Evolutionary conservation across 2,797 vertebrate species (phyloP).

Genomic region (Sebastes minor): DNA sequence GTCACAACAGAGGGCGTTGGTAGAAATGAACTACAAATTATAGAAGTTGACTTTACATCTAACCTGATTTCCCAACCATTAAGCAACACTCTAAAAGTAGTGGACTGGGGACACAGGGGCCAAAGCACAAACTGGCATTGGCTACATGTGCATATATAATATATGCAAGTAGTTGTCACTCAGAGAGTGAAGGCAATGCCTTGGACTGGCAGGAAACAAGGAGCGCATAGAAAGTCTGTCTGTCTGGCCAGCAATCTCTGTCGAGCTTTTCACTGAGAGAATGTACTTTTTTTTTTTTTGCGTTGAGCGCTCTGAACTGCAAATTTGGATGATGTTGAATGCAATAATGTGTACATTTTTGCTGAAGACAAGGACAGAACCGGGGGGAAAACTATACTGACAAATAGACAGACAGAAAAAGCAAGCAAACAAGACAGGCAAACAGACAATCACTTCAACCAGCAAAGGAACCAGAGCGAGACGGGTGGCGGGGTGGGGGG

Average conservation of each 20-base stretch:
- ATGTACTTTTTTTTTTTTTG: conserved; percentile 25
- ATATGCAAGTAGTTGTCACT: conserved; percentile 84
- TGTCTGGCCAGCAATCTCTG: conserved; percentile 79
- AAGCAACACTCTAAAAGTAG: conserved; percentile 82
- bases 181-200: conserved; percentile 80
- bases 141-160: conserved; percentile 80
- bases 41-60: conserved; percentile 14
- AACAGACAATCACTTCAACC: conserved; percentile 72
- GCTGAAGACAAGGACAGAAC: conserved; percentile 81
- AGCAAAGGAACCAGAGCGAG: conserved; percentile 72
- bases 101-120: conserved; percentile 70
- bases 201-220: conserved; percentile 70
- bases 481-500: conserved; percentile 62
- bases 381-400: conserved; percentile 67
- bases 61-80: conserved; percentile 69
- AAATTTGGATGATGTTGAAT: conserved; percentile 73
- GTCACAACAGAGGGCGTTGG: conserved; percentile 70
- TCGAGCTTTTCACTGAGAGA: conserved; percentile 49
- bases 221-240: conserved; percentile 81
- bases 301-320: conserved; percentile 22
- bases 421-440: conserved; percentile 76
- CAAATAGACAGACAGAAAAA: conserved; percentile 81
- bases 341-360: conserved; percentile 70
- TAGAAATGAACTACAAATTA: conserved; percentile 40
- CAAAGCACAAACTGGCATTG: conserved; percentile 81